Base-by-base conservation (phyloP, 2,113 vertebrate genomes). In the Oryzias celebensis region DNA sequence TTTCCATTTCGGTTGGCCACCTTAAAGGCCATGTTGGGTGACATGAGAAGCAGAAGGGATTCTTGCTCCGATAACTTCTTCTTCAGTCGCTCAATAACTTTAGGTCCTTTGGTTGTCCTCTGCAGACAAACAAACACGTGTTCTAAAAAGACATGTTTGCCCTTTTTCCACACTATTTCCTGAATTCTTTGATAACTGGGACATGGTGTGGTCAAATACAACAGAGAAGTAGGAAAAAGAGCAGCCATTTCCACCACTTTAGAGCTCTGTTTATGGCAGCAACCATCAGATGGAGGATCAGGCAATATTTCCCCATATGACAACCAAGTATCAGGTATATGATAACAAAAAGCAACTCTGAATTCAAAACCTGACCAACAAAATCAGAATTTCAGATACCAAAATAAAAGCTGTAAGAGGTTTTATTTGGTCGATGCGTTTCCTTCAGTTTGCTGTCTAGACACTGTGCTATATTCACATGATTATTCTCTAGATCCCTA, bases 51-150 rank as follows among this genome's bases (percentile, higher is more conserved):
- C 0, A 98, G 90, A 76, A 98, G 85, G 0, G 94, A 98, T 61
- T 98, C 96, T 78, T 98, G 96, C 54, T 98, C 96, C 0, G 93
- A 94, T 2, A 98, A 89, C 85, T 97, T 98, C 91, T 98, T 98
- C 88, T 90, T 95, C 82, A 98, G 88, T 20, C 96, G 90, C 83
- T 98, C 96, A 0, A 95, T 86, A 54, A 83, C 93, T 43, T 95
- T 96, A 73, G 93, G 90, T 74, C 93, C 94, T 80, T 98, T 98
- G 73, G 95, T 96, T 1, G 96, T 94, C 68, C 91, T 95, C 96
- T 98, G 61, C 2, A 76, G 52, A 60, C 16, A 18, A 52, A 74
- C 62, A 43, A 2, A 24, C 49, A 14, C 57, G 3, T 31, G 5
- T 72, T 49, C 26, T n/a, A 8, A 47, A 45, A 47, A n/a, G 17